These are phyloP conservation scores for Caenorhabditis sp. DNA, from an alignment of 2,888 invertebrate genomes.

Conservation along the genomic window DNA sequence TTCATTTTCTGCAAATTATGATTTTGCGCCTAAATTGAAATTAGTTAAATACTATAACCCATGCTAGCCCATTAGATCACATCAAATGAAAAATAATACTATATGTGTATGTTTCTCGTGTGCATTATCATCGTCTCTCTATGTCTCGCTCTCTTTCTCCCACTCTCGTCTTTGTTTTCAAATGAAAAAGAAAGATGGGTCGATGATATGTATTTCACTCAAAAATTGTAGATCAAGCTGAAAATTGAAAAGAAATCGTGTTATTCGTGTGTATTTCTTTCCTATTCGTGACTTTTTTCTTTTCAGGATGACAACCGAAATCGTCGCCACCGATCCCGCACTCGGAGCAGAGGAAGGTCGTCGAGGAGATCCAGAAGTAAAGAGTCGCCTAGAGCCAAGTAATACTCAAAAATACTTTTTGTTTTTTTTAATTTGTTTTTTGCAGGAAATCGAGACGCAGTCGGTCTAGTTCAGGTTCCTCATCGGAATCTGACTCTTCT, in stretches of 20 bases:
- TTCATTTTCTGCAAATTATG: no score
- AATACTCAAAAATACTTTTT: conserved; percentile 3
- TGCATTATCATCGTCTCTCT: conserved; percentile 46
- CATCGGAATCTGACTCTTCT: conserved; percentile 38
- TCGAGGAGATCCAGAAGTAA: conserved; percentile 49
- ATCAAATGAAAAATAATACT: no score
- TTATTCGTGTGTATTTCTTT: neutral
- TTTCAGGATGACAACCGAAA: conserved; percentile 54
- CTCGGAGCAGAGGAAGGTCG: conserved; percentile 32
- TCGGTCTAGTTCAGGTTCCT: conserved; percentile 50
- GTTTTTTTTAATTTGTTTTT: neutral
- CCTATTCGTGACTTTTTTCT: neutral
- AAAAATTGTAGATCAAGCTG: conserved; percentile 11
- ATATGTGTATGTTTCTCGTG: conserved; percentile 59
- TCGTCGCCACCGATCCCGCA: conserved; percentile 33
- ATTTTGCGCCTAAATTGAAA: no score
- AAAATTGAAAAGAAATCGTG: neutral
- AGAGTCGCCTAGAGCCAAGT: conserved; percentile 60
- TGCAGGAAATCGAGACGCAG: conserved; percentile 57
- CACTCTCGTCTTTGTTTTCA: conserved; percentile 24
- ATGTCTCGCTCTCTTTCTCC: conserved; percentile 36
- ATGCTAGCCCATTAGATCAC: no score
- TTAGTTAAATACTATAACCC: no score
- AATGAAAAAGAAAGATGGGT: conserved; percentile 11
- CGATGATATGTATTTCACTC: conserved; percentile 15